A percentile compares a stretch with the other conserved stretches of the same genome.
Conservation (phyloP, 1,140 invertebrate species). For the Lucilia sericata region DNA sequence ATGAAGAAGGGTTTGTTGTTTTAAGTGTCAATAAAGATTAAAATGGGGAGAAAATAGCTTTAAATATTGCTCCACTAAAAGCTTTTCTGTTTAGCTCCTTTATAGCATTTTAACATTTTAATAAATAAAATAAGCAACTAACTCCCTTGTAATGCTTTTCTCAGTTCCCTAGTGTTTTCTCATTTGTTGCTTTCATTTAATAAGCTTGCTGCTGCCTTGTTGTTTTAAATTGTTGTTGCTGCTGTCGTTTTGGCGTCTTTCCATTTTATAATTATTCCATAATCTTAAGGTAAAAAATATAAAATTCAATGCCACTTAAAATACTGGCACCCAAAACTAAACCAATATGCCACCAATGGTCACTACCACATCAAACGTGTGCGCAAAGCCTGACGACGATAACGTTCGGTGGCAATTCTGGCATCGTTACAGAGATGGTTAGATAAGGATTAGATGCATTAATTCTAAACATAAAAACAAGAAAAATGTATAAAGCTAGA, state of each 20-base stretch:
- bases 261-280: slow-evolving; percentile 49
- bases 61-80: not conserved
- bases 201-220: not conserved
- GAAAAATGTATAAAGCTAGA: not conserved
- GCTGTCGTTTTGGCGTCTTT: slow-evolving; percentile 4
- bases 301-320: slow-evolving; percentile 70
- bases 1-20: not conserved
- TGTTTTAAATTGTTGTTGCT: not conserved
- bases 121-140: not conserved
- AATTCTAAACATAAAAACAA: not conserved
- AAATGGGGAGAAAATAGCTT: not conserved
- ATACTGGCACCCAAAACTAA: slow-evolving; percentile 71
- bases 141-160: not conserved
- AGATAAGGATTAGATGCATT: slow-evolving; percentile 38
- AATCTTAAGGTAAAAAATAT: slow-evolving; percentile 66
- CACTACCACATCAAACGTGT: slow-evolving; percentile 63
- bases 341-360: slow-evolving; percentile 69
- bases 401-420: slow-evolving; percentile 61
- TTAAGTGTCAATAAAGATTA: slow-evolving; percentile 6
- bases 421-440: slow-evolving; percentile 53
- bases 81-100: not conserved
- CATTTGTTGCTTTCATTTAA: slow-evolving; percentile 13
- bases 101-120: slow-evolving; percentile 9
- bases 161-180: not conserved
- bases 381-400: slow-evolving; percentile 70